Percentiles rank a stretch among this genome's conserved stretches.
phyloP scores from a whole-genome alignment of 2,113 vertebrate genomes.

The Danionella cerebrum region DNA sequence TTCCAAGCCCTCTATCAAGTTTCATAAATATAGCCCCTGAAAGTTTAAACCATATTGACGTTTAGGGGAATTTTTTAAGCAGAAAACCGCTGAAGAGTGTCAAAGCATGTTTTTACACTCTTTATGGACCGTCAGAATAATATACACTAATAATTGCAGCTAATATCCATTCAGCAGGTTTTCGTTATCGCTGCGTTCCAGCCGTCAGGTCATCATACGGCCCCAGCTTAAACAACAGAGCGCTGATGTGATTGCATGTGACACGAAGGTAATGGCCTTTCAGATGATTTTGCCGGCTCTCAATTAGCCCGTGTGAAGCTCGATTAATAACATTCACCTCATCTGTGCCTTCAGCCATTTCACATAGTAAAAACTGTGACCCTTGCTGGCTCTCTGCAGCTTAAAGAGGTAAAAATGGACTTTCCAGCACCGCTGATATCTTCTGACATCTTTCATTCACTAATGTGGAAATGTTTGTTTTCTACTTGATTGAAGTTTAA shows the following conservation, averaged over 20 bases:
- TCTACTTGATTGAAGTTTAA: background rate
- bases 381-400: background rate
- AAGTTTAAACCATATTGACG: too few relatives aligned
- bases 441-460: background rate
- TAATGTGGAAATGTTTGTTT: background rate
- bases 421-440: background rate
- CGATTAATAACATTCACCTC: constrained; percentile 73
- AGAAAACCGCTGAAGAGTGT: background rate
- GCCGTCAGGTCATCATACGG: constrained; percentile 5
- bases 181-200: background rate
- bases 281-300: constrained; percentile 69
- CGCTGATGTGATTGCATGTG: constrained; percentile 46
- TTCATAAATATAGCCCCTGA: too few relatives aligned
- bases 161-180: background rate
- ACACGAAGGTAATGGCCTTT: constrained; percentile 64
- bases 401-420: background rate
- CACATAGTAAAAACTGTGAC: background rate
- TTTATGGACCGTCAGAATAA: background rate
- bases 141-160: background rate
- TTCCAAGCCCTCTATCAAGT: too few relatives aligned
- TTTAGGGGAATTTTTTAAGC: background rate
- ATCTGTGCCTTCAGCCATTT: constrained; percentile 17
- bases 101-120: background rate
- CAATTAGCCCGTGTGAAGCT: constrained; percentile 79
- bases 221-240: constrained; percentile 3